These are phyloP conservation scores for Zygaena filipendulae DNA, from an alignment of 2,888 invertebrate species.

Conservation along the genomic window DNA sequence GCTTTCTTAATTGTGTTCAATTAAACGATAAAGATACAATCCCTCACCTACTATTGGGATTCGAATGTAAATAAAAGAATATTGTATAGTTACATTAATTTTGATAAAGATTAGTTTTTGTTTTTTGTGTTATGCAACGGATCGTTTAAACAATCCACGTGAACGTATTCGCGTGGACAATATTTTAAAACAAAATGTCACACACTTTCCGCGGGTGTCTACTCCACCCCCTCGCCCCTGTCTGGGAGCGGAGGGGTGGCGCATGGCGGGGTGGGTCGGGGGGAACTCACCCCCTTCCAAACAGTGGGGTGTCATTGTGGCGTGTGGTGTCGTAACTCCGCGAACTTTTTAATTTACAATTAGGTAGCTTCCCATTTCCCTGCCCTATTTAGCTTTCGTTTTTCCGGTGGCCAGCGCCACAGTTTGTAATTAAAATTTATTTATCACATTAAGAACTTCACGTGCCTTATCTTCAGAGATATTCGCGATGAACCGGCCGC, in stretches of 20 bases:
- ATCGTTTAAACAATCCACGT: slow-evolving; percentile 64
- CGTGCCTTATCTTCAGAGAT: slow-evolving; percentile 29
- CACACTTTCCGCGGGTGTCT: slow-evolving; percentile 64
- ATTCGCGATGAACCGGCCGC: slow-evolving; percentile 22
- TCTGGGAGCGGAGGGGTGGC: slow-evolving; percentile 18
- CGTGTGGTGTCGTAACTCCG: slow-evolving; percentile 69
- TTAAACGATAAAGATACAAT: no score
- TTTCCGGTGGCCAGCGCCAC: slow-evolving; percentile 54
- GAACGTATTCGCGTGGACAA: slow-evolving; percentile 65
- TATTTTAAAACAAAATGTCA: slow-evolving; percentile 70
- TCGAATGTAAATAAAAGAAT: no score
- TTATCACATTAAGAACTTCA: slow-evolving; percentile 48
- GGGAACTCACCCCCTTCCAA: slow-evolving; percentile 27
- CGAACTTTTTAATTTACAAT: slow-evolving; percentile 70
- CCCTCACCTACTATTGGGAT: no score
- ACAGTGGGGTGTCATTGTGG: slow-evolving; percentile 62
- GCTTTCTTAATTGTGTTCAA: no score
- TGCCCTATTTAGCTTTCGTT: slow-evolving; percentile 68
- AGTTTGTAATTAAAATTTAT: slow-evolving; percentile 63
- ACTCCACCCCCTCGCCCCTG: slow-evolving; percentile 32
- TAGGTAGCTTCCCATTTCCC: slow-evolving; percentile 69
- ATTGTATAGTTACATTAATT: no score
- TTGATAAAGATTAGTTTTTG: no score
- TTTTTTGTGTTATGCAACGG: no score
- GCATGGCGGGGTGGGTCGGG: slow-evolving; percentile 20